phyloP scores from a whole-genome alignment of 2,888 invertebrate genomes.

The Cosmia pyralina region DNA sequence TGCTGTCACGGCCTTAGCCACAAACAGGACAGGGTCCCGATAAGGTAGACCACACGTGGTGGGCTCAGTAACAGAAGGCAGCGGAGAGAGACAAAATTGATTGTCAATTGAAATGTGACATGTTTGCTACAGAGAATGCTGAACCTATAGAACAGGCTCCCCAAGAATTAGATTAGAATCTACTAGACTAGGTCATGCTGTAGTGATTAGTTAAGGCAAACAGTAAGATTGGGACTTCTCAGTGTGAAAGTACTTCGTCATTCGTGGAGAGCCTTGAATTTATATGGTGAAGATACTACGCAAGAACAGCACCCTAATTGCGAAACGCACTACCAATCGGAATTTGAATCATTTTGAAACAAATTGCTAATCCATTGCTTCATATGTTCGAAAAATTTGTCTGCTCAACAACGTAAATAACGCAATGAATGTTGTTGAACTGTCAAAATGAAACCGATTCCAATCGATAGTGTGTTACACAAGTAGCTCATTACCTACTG shows the following conservation, averaged over 20 bases:
- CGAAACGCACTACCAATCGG: too few species aligned
- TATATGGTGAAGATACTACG: background rate
- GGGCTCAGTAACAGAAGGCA: background rate
- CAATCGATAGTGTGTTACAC: too few species aligned
- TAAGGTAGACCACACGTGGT: conserved; percentile 44
- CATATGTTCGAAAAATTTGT: too few species aligned
- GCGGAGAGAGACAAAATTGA: conserved; percentile 1
- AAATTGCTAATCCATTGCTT: too few species aligned
- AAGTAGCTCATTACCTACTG: too few species aligned
- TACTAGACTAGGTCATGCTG: background rate
- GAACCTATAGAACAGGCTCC: background rate
- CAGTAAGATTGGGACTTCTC: background rate
- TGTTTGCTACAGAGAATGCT: background rate
- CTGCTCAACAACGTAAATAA: too few species aligned
- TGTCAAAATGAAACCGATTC: too few species aligned
- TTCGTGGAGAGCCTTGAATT: background rate
- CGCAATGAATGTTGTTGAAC: too few species aligned
- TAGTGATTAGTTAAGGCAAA: background rate
- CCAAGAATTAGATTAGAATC: conserved; percentile 8
- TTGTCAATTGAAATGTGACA: conserved; percentile 15
- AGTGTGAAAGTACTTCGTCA: background rate
- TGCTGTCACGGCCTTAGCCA: conserved; percentile 58
- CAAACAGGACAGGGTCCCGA: conserved; percentile 51
- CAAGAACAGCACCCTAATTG: too few species aligned
- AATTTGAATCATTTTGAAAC: too few species aligned